Conservation (phyloP, 2,113 vertebrate genomes). For the Odontophorus gujanensis region DNA sequence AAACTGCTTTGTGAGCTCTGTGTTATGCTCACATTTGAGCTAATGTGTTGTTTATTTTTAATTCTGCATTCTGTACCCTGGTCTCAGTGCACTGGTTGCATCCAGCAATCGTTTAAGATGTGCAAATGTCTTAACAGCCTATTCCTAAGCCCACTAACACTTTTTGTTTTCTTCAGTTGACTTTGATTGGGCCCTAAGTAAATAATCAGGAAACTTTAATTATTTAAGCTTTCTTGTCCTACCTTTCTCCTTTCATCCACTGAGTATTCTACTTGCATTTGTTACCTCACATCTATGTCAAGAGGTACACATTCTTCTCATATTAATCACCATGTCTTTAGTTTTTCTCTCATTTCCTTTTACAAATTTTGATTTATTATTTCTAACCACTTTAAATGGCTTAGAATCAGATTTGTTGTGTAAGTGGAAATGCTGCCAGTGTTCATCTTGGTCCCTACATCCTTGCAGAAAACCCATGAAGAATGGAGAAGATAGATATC, state of each 20-base stretch:
- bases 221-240: slow-evolving; percentile 8
- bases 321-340: neutral
- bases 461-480: neutral
- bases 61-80: neutral
- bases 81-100: slow-evolving; percentile 20
- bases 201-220: slow-evolving; percentile 16
- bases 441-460: neutral
- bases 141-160: slow-evolving; percentile 38
- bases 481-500: neutral
- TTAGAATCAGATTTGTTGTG: neutral
- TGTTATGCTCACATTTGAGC: slow-evolving; percentile 18
- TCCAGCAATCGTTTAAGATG: slow-evolving; percentile 46
- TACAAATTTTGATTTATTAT: neutral
- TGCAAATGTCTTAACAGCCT: slow-evolving; percentile 53
- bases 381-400: neutral
- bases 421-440: neutral
- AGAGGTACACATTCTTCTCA: neutral
- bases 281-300: neutral
- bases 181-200: slow-evolving; percentile 11
- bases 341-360: neutral
- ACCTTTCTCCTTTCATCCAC: neutral
- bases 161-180: slow-evolving; percentile 22
- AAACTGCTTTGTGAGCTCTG: slow-evolving; percentile 36
- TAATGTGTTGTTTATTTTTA: slow-evolving; percentile 42
- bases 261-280: neutral